Evolutionary conservation across 2,797 vertebrate genomes (phyloP).

Genomic region (Pipistrellus nathusii): DNA sequence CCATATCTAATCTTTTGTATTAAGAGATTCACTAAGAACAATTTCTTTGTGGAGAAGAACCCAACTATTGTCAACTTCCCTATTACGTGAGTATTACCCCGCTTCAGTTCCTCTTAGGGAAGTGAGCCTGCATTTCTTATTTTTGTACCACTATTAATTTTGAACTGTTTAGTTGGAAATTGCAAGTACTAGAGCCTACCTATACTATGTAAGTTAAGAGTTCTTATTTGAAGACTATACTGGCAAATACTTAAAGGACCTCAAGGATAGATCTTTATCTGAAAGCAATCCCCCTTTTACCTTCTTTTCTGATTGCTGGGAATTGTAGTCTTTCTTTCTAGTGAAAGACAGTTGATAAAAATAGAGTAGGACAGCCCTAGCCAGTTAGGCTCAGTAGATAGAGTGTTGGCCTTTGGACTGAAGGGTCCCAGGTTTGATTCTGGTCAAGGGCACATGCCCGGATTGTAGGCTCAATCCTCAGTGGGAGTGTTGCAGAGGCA

Average conservation of each 20-base stretch:
- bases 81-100: conserved; percentile 92
- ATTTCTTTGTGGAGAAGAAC: conserved; percentile 99
- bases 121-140: neutral
- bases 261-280: neutral
- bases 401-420: no score
- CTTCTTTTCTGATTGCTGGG: neutral
- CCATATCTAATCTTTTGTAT: conserved; percentile 99
- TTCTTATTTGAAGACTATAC: neutral
- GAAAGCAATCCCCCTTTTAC: neutral
- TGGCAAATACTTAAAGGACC: neutral
- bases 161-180: neutral
- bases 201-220: neutral
- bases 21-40: conserved; percentile 99
- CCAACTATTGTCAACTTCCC: conserved; percentile 99
- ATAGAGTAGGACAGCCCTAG: neutral
- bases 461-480: no score
- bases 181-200: neutral
- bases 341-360: neutral
- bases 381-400: no score
- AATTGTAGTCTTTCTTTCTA: neutral
- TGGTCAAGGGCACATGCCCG: no score
- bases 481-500: no score
- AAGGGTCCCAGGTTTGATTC: no score
- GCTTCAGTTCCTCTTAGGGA: neutral
- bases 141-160: neutral